These are phyloP conservation scores for Anoplopoma fimbria DNA, from an alignment of 2,113 vertebrate species.

Conservation along the genomic window DNA sequence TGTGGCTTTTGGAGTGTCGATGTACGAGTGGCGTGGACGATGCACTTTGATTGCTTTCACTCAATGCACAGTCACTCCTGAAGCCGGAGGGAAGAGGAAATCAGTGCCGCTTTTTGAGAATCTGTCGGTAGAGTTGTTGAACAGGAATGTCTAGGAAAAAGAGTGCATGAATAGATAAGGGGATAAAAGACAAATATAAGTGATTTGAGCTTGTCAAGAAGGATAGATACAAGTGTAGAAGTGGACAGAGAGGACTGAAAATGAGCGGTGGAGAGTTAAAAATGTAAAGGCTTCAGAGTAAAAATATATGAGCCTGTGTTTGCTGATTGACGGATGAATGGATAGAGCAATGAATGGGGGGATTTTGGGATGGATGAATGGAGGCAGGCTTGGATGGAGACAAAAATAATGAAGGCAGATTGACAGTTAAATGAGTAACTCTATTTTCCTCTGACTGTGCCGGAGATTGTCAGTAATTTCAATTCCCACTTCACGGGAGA, in stretches of 20 bases:
- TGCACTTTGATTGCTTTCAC: constrained; percentile 68
- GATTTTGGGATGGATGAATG: constrained; percentile 22
- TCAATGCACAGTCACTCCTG: constrained; percentile 31
- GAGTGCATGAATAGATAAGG: background rate
- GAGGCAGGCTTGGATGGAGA: constrained; percentile 11
- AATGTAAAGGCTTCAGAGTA: background rate
- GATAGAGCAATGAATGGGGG: constrained; percentile 13
- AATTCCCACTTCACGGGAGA: constrained; percentile 14
- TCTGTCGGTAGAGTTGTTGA: constrained; percentile 28
- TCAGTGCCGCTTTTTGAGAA: constrained; percentile 49
- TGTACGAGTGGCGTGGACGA: constrained; percentile 44
- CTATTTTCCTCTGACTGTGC: background rate
- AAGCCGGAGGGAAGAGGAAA: constrained; percentile 49
- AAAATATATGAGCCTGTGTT: background rate
- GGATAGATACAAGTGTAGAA: background rate
- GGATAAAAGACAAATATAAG: background rate
- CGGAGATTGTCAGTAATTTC: constrained; percentile 15
- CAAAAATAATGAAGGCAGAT: constrained; percentile 27
- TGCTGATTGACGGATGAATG: constrained; percentile 20
- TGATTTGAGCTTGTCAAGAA: background rate
- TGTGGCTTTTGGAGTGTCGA: constrained; percentile 33
- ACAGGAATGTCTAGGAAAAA: background rate
- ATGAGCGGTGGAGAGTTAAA: background rate
- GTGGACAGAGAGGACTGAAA: background rate
- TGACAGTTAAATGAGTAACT: constrained; percentile 36